Percentiles rank a stretch among this genome's conserved stretches.
phyloP scores from a whole-genome alignment of 2,797 vertebrate genomes.

The Labroides dimidiatus region DNA sequence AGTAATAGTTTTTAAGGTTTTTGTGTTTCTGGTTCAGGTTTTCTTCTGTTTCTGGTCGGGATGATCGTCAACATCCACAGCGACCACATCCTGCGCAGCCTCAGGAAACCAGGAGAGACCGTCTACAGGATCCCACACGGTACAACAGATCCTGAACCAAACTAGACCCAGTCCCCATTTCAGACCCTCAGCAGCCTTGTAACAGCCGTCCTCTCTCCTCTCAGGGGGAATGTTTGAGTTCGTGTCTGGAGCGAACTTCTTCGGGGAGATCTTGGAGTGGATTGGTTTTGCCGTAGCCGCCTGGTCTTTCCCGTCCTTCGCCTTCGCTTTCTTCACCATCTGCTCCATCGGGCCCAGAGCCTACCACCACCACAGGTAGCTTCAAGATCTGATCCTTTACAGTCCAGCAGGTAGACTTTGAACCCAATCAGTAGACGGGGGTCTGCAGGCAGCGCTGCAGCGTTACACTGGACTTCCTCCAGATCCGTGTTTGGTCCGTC shows the following conservation, averaged over 20 bases:
- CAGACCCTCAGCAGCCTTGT: not conserved
- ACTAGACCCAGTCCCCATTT: not conserved
- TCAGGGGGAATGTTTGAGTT: slow-evolving; percentile 93
- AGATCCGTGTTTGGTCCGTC: no score
- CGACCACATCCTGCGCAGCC: slow-evolving; percentile 86
- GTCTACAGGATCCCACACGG: slow-evolving; percentile 92
- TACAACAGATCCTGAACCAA: slow-evolving; percentile 46
- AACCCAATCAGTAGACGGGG: no score
- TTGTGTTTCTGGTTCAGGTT: slow-evolving; percentile 74
- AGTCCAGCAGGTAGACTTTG: no score
- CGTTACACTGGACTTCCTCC: no score
- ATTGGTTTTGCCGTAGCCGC: slow-evolving; percentile 89
- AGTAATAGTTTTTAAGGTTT: no score
- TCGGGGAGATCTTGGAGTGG: slow-evolving; percentile 96
- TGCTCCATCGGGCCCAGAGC: slow-evolving; percentile 91
- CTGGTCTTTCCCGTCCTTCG: slow-evolving; percentile 88
- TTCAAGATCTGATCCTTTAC: no score
- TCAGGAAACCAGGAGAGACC: slow-evolving; percentile 89
- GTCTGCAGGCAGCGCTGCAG: no score
- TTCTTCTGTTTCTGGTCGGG: slow-evolving; percentile 86
- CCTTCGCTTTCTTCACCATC: slow-evolving; percentile 90
- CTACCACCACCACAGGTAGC: slow-evolving; percentile 87
- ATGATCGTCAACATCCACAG: slow-evolving; percentile 95
- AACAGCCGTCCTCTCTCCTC: not conserved
- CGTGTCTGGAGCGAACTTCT: slow-evolving; percentile 92